phyloP scores from a whole-genome alignment of 2,113 vertebrate genomes.

The Hemibagrus wyckioides region DNA sequence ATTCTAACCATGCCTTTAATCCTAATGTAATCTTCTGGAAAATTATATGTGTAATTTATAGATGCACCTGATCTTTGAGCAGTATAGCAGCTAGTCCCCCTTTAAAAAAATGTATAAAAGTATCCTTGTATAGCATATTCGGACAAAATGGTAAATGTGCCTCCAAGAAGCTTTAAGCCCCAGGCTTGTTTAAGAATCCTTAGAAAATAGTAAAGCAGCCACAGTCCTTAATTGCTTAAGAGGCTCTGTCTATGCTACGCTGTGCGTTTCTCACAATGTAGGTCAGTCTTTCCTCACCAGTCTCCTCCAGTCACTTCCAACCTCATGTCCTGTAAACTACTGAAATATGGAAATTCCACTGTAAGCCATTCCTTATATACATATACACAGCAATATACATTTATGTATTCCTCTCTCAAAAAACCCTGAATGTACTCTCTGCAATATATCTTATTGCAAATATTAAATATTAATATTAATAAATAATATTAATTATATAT shows the following conservation, averaged over 20 bases:
- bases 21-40: neutral
- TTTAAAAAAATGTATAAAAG: neutral
- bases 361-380: neutral
- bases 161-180: neutral
- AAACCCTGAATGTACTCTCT: neutral
- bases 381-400: neutral
- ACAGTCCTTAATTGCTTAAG: slow-evolving; percentile 28
- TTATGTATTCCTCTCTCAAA: neutral
- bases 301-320: slow-evolving; percentile 60
- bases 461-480: neutral
- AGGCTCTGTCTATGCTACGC: slow-evolving; percentile 13
- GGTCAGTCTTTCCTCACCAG: slow-evolving; percentile 71
- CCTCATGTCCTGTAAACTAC: slow-evolving; percentile 1
- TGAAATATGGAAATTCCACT: neutral
- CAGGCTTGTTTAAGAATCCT: slow-evolving; percentile 7
- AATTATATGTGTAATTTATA: neutral
- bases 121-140: neutral
- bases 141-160: slow-evolving; percentile 22
- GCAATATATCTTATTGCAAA: neutral
- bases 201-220: slow-evolving; percentile 23
- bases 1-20: neutral
- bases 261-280: slow-evolving; percentile 61
- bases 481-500: neutral
- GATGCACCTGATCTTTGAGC: neutral
- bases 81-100: slow-evolving; percentile 4